Evolutionary conservation across 2,113 vertebrate species (phyloP).

Genomic region (Nansenia antarctica): DNA sequence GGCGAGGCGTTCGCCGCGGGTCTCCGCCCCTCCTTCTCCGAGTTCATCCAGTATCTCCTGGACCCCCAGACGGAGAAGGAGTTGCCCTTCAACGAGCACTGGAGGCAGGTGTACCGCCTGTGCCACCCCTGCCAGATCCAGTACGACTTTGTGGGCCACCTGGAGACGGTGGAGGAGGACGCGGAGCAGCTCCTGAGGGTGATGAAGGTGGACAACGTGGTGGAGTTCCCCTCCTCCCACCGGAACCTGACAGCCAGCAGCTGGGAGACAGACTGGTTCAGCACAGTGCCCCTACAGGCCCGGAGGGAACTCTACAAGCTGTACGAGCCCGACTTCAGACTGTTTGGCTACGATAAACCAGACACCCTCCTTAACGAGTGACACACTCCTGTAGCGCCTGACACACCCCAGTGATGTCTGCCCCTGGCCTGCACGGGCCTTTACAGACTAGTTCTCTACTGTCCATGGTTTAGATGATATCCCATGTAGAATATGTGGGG

Average conservation of each 20-base stretch:
- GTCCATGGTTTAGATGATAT: not conserved
- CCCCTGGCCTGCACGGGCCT: not conserved
- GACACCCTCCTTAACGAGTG: slow-evolving; percentile 87
- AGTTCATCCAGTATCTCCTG: slow-evolving; percentile 95
- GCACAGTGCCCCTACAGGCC: slow-evolving; percentile 82
- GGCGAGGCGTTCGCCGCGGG: slow-evolving; percentile 85
- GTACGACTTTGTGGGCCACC: slow-evolving; percentile 95
- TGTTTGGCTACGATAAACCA: slow-evolving; percentile 93
- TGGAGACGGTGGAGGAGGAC: slow-evolving; percentile 92
- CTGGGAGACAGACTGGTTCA: slow-evolving; percentile 93
- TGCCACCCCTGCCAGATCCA: slow-evolving; percentile 98
- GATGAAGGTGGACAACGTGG: slow-evolving; percentile 86
- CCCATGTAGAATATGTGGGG: not conserved
- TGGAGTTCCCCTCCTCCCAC: slow-evolving; percentile 89
- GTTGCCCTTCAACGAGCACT: slow-evolving; percentile 95
- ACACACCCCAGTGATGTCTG: not conserved
- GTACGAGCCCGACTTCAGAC: slow-evolving; percentile 92
- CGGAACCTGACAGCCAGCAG: slow-evolving; percentile 88
- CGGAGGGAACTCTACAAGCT: slow-evolving; percentile 89
- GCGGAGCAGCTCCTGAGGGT: slow-evolving; percentile 86
- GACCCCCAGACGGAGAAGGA: slow-evolving; percentile 90
- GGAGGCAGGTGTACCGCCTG: slow-evolving; percentile 91
- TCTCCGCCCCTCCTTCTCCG: slow-evolving; percentile 84
- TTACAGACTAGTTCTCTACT: not conserved
- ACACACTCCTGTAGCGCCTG: not conserved